A percentile compares a stretch with the other conserved stretches of the same genome.
phyloP scores from a whole-genome alignment of 2,888 invertebrate species.

The Ophion obscuratus region DNA sequence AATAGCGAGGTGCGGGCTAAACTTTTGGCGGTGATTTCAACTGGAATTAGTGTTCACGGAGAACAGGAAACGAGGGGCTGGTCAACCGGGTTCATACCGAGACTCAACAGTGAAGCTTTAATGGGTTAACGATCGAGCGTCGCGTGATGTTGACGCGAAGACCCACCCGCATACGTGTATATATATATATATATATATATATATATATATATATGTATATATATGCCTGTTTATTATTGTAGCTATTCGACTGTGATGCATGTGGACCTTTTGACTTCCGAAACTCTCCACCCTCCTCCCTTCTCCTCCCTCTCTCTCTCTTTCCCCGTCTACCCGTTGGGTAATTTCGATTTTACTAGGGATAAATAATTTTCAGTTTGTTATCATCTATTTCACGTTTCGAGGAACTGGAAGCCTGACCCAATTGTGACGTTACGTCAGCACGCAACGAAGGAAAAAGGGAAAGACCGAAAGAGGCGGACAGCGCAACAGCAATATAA shows the following conservation, averaged over 20 bases:
- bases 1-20: slow-evolving; percentile 19
- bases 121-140: slow-evolving; percentile 74
- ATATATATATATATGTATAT: too few relatives aligned
- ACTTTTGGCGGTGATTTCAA: slow-evolving; percentile 27
- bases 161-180: slow-evolving; percentile 5
- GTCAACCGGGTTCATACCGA: slow-evolving; percentile 44
- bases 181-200: too few relatives aligned
- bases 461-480: not conserved
- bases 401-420: slow-evolving; percentile 20
- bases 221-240: slow-evolving; percentile 57
- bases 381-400: slow-evolving; percentile 61
- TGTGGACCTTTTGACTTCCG: slow-evolving; percentile 11
- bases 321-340: slow-evolving; percentile 1
- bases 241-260: slow-evolving; percentile 57
- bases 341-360: slow-evolving; percentile 36
- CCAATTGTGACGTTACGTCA: slow-evolving; percentile 16
- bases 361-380: slow-evolving; percentile 62
- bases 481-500: not conserved
- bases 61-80: slow-evolving; percentile 30
- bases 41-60: slow-evolving; percentile 25
- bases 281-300: not conserved
- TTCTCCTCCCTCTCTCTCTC: slow-evolving; percentile 2
- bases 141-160: slow-evolving; percentile 52
- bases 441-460: not conserved
- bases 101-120: slow-evolving; percentile 65